phyloP scores from a whole-genome alignment of 2,797 vertebrate genomes.

The Lacerta viridis region DNA sequence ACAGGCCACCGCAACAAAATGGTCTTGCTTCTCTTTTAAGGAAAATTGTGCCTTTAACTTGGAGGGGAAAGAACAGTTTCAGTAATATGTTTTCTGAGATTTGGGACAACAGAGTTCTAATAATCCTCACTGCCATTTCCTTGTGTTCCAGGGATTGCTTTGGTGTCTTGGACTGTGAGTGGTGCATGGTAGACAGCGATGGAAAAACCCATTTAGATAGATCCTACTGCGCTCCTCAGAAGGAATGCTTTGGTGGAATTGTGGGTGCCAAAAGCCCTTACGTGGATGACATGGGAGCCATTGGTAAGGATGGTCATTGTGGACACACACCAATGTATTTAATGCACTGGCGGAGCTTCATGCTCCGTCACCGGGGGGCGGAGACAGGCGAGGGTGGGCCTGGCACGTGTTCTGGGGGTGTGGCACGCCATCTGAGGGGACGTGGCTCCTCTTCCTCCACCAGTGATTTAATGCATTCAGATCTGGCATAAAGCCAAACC shows the following conservation, averaged over 20 bases:
- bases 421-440: too few relatives aligned
- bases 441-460: too few relatives aligned
- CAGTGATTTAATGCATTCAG: neutral
- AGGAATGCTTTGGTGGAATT: conserved; percentile 98
- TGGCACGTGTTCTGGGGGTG: too few relatives aligned
- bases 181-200: conserved; percentile 98
- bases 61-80: neutral
- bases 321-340: neutral
- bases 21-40: neutral
- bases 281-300: conserved; percentile 89
- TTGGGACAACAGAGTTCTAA: neutral
- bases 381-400: too few relatives aligned
- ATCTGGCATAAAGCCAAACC: neutral
- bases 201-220: conserved; percentile 96
- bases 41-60: neutral
- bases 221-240: conserved; percentile 96
- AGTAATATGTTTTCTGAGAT: neutral
- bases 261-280: conserved; percentile 99
- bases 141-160: conserved; percentile 90
- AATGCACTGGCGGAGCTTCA: neutral
- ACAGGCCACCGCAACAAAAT: neutral
- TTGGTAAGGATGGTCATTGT: conserved; percentile 84
- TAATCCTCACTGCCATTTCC: neutral
- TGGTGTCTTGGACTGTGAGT: conserved; percentile 97
- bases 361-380: too few relatives aligned